Conservation (phyloP, 2,888 invertebrate genomes). For the Eurytoma californica region DNA sequence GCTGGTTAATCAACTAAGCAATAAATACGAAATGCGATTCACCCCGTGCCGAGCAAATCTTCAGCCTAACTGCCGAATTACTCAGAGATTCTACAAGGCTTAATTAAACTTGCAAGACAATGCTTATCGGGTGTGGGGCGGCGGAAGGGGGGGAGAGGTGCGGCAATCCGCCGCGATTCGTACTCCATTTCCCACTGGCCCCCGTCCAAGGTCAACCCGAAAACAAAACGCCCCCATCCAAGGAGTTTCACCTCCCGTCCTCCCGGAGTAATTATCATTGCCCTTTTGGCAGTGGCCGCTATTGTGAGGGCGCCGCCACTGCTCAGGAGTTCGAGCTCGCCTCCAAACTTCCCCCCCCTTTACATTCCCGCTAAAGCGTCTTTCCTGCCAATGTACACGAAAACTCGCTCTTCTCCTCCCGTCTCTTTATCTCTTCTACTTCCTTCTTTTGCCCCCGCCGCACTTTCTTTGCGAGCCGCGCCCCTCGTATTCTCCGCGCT, state of each 20-base stretch:
- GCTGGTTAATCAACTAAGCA: background rate
- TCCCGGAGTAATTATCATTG: conserved; percentile 48
- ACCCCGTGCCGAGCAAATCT: conserved; percentile 2
- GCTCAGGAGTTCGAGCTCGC: conserved; percentile 14
- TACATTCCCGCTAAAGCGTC: conserved; percentile 29
- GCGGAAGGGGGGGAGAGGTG: background rate
- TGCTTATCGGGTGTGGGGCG: conserved; percentile 33
- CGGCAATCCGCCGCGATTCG: conserved; percentile 5
- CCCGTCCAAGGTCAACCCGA: conserved; percentile 50
- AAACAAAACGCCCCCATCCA: conserved; percentile 44
- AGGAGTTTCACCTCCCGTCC: conserved; percentile 11
- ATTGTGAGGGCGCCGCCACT: conserved; percentile 27
- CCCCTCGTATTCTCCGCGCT: background rate
- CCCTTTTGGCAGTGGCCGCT: conserved; percentile 44
- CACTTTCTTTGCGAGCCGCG: background rate
- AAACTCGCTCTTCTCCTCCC: conserved; percentile 12
- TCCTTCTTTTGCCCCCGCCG: background rate
- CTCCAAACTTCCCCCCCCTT: conserved; percentile 19
- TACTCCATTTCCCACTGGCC: conserved; percentile 33
- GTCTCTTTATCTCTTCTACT: background rate
- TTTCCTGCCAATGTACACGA: conserved; percentile 48
- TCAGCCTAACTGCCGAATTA: conserved; percentile 21
- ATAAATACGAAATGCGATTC: conserved; percentile 18
- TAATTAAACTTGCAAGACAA: conserved; percentile 54
- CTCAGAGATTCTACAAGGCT: conserved; percentile 31